These are phyloP conservation scores for Puntigrus tetrazona DNA, from an alignment of 2,113 vertebrate species.

Conservation along the genomic window DNA sequence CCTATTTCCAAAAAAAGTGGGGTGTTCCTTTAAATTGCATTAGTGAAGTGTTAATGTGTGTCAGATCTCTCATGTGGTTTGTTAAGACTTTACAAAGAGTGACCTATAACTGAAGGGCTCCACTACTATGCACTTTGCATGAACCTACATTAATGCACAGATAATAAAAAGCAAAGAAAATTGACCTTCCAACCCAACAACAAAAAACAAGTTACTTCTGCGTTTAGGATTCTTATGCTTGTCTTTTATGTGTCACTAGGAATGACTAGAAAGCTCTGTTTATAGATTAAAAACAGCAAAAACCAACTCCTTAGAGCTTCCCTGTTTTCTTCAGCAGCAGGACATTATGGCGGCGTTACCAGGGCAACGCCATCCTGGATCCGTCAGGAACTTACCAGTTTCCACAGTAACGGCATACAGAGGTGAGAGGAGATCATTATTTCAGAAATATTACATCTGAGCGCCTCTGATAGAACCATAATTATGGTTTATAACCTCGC, in stretches of 20 bases:
- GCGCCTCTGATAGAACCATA: slow-evolving; percentile 60
- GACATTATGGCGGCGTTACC: slow-evolving; percentile 65
- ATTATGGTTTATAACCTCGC: slow-evolving; percentile 62
- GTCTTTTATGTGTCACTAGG: neutral
- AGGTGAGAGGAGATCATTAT: slow-evolving; percentile 68
- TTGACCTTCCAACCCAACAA: neutral
- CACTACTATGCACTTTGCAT: neutral
- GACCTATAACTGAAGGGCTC: neutral
- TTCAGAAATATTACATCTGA: slow-evolving; percentile 70
- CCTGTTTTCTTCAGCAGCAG: slow-evolving; percentile 41
- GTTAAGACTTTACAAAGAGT: neutral
- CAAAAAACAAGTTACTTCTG: neutral
- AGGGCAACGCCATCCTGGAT: slow-evolving; percentile 70
- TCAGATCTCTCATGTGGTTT: no score
- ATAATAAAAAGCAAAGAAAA: neutral
- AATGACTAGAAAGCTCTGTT: neutral
- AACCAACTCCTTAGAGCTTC: neutral
- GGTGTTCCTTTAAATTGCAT: no score
- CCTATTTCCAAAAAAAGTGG: no score
- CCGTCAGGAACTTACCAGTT: slow-evolving; percentile 77
- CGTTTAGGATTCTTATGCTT: no score
- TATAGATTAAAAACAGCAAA: neutral
- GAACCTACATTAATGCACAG: neutral
- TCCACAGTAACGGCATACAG: slow-evolving; percentile 76
- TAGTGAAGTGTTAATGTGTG: no score